These are phyloP conservation scores for Malurus leucopterus DNA, from an alignment of 2,797 vertebrate genomes.

Conservation along the genomic window DNA sequence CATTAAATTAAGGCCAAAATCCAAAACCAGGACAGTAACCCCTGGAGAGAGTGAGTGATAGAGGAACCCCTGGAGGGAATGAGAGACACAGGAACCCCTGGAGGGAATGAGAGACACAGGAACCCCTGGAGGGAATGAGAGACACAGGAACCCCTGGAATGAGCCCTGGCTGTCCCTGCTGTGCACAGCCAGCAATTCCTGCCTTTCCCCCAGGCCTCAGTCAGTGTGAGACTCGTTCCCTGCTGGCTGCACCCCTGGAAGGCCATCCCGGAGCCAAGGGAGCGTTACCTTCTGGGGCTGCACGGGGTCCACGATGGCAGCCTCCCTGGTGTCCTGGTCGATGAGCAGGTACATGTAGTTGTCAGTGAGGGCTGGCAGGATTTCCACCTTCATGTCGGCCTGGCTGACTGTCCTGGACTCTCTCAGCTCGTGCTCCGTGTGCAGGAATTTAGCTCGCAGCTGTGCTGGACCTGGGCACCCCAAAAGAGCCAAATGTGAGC, in stretches of 20 bases:
- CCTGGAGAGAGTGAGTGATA: neutral
- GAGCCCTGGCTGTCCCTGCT: neutral
- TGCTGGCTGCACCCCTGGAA: neutral
- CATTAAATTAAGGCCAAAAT: neutral
- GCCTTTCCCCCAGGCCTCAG: neutral
- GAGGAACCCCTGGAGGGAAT: neutral
- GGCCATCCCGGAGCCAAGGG: neutral
- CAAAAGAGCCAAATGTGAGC: neutral
- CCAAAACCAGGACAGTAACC: neutral
- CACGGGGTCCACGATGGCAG: conserved; percentile 91
- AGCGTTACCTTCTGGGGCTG: conserved; percentile 87
- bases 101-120: neutral
- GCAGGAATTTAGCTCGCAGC: conserved; percentile 57
- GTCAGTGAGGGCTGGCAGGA: conserved; percentile 91
- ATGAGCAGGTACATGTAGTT: conserved; percentile 99
- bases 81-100: neutral
- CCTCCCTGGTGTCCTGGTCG: conserved; percentile 86
- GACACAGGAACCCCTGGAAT: neutral
- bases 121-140: neutral
- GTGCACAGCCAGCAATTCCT: neutral
- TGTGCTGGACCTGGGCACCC: conserved; percentile 52
- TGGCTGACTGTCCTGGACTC: conserved; percentile 74
- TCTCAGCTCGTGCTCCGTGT: conserved; percentile 54
- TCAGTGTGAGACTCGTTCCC: neutral
- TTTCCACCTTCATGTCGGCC: conserved; percentile 86